Base-by-base conservation (phyloP, 1,140 invertebrate genomes). In the Zaprionus gabonicus region DNA sequence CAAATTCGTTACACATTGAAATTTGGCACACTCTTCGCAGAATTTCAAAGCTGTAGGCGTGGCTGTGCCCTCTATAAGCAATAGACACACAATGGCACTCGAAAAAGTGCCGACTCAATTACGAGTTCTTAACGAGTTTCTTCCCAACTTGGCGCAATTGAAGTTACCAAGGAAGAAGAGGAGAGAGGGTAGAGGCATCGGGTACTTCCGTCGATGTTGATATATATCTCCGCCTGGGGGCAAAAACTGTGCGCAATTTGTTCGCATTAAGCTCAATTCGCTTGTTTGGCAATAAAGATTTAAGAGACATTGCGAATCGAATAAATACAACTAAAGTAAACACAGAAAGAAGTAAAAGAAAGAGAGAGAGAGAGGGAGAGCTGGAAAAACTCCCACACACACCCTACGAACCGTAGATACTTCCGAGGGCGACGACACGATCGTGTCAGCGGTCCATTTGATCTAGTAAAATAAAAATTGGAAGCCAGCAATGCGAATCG, bases 381-480 rank as follows among this genome's bases (percentile, higher is more conserved):
- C 1, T 10, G 12, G 10, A 69, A 78, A 76, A 74, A 75, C 71
- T 67, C 79, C 79, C 82, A 79, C 82, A 76, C 82, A 79, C 77
- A 55, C 76, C 74, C 66, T 51, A 71, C 76, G 27, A 49, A 46
- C 53, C 23, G 20, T 51, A 23, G 20, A 17, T 17, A 66, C n/a
- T 41, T 59, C 66, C 65, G 71, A 76, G 53, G 76, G 59, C 64
- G 65, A 69, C 71, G 71, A 76, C 62, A 76, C 49, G 81, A 86
- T 84, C 81, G 82, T 81, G 85, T 86, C 83, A 86, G 82, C 82
- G 82, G 82, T 53, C 41, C 53, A 86, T 87, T 86, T 86, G 82
- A 86, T 86, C 82, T 76, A 55, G 3, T 31, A 60, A 34, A 53
- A 55, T 13, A 27, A 41, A 64, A 60, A 59, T 49, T 79, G 68